phyloP scores from a whole-genome alignment of 2,113 vertebrate genomes.

The Rattus rattus region DNA sequence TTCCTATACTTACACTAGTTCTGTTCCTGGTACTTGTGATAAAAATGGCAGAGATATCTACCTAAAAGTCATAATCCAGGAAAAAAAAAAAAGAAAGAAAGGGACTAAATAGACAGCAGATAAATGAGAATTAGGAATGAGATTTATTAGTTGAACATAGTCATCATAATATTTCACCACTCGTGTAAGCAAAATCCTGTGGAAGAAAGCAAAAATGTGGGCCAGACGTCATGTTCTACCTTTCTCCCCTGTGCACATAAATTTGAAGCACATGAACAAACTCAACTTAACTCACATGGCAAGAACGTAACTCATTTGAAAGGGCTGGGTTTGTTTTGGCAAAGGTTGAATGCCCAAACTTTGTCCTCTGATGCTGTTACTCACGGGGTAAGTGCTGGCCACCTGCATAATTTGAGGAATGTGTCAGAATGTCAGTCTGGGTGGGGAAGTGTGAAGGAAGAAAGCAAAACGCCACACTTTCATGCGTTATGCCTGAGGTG shows the following conservation, averaged over 20 bases:
- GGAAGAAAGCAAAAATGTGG: slow-evolving; percentile 48
- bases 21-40: background rate
- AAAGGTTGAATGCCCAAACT: slow-evolving; percentile 36
- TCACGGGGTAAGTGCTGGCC: background rate
- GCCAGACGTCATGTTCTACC: background rate
- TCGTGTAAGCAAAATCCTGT: background rate
- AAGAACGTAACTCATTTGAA: slow-evolving; percentile 31
- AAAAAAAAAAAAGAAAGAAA: background rate
- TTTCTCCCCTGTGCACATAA: background rate
- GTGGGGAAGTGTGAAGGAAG: slow-evolving; percentile 2
- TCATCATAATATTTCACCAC: background rate
- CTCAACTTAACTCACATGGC: slow-evolving; percentile 5
- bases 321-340: slow-evolving; percentile 52
- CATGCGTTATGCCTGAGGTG: slow-evolving; percentile 20
- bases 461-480: slow-evolving; percentile 17
- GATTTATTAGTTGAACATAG: background rate
- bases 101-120: background rate
- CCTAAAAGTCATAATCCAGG: background rate
- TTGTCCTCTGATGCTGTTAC: slow-evolving; percentile 53
- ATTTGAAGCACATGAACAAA: slow-evolving; percentile 34
- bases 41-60: background rate
- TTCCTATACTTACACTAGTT: background rate
- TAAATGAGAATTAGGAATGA: background rate
- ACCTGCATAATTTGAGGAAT: background rate
- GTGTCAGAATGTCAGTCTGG: slow-evolving; percentile 11